Base-by-base conservation (phyloP, 2,888 invertebrate genomes). In the Notocelia uddmanniana region DNA sequence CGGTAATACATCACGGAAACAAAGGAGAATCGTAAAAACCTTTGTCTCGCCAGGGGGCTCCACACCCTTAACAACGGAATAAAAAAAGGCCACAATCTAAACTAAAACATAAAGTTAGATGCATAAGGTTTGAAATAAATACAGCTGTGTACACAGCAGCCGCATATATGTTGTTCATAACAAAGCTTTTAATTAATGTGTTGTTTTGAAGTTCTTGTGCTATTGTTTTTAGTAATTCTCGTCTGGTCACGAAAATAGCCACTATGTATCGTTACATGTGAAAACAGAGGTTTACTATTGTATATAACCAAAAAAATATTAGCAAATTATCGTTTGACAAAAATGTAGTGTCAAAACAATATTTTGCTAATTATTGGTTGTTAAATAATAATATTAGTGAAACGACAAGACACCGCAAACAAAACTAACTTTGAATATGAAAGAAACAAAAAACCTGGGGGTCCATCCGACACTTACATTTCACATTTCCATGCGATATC, bases 1-100 rank as follows among this genome's bases (percentile, higher is more conserved):
- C 41, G 34, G 71, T 50, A 71, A 71, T 71, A 71, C 59, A 71
- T 71, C 70, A 71, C 26, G 31, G 52, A 66, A 71, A 71, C 70
- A 71, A 71, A 66, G 63, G 58, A 50, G 52, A 52, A 21, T 19
- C 34, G 23, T 34, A 70, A 64, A 59, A 71, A 62, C 41, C 41
- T 48, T 58, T 58, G 58, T 59, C 50, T 58, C 58, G 58, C 64
- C 58, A 45, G 6, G 55, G 63, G 54, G 62, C 45, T 31, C 48
- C 52, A 55, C 55, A 55, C n/a, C 45, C 45, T 55, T 41, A 59
- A 59, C 41, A 59, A 15, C 15, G 9, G 21, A 59, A 41, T 3
- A 10, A 6, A 21, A 34, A 13, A 19, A 10, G 10, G n/a, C 6
- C 11, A 50, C 50, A 50, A 2, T 48, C 62, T 19, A 34, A 34